These are phyloP conservation scores for Invenusta paracnida DNA, from an alignment of 2,888 invertebrate species.

Conservation along the genomic window DNA sequence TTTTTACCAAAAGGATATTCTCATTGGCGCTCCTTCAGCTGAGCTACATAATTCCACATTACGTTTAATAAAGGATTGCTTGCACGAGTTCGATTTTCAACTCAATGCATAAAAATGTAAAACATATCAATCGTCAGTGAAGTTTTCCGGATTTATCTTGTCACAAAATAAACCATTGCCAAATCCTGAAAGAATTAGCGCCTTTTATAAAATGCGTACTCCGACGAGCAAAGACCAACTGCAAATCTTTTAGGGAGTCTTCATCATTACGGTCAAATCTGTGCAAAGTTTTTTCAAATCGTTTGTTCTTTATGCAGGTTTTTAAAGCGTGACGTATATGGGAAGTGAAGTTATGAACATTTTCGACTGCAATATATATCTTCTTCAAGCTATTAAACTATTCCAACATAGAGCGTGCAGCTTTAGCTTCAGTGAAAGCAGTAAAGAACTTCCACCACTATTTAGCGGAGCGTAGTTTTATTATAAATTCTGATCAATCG, in stretches of 20 bases:
- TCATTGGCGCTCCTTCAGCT: neutral
- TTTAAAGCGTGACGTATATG: no score
- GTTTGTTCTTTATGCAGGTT: neutral
- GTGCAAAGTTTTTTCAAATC: conserved; percentile 34
- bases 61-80: neutral
- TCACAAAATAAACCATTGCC: neutral
- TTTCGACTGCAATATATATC: no score
- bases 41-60: neutral
- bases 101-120: neutral
- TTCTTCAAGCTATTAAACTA: no score
- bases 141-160: neutral
- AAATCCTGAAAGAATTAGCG: neutral
- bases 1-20: conserved; percentile 5
- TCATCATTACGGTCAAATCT: conserved; percentile 46
- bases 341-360: no score
- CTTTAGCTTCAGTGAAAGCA: no score
- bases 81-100: neutral
- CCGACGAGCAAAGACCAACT: conserved; percentile 7
- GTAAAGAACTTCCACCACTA: no score
- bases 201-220: no score
- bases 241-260: conserved; percentile 44
- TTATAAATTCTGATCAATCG: neutral
- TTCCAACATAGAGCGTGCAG: no score
- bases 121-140: neutral
- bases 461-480: neutral